Base-by-base conservation (phyloP, 2,797 vertebrate species). In the Denticeps clupeoides region DNA sequence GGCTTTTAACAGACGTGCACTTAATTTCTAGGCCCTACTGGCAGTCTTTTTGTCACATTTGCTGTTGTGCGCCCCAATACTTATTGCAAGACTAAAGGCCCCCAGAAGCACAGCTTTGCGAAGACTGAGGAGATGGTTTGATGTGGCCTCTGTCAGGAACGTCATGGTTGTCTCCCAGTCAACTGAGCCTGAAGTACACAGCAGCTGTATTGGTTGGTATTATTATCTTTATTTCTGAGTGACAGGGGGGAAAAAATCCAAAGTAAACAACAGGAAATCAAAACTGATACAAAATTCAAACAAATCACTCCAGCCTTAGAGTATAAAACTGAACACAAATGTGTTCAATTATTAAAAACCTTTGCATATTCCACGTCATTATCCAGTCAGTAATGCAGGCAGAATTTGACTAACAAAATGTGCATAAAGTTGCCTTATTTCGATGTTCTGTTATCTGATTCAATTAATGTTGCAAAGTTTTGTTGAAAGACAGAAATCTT, bases 271-370 rank as follows among this genome's bases (percentile, higher is more conserved):
- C 9, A 23, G 40, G 28, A n/a, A 77, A 79, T 71, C 73, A 78
- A 83, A 83, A 83, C 77, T 77, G 73, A 73, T 70, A 82, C 80
- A 81, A 85, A 83, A 82, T 79, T 72, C 74, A 83, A 83, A 81
- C 82, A 78, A 86, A 85, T 83, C 67, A 73, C 71, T 69, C 59
- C 64, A 70, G 70, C 60, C 40, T 25, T 51, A 42, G 63, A 62
- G 9, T 67, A 70, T 70, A 61, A 71, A 79, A 80, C 78, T 69
- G 78, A 81, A 80, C 80, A 80, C 69, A 64, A 72, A 62, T 45
- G 15, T 67, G 76, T 65, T 86, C 77, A 86, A 85, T 86, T 84
- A 86, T 86, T 86, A 74, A 85, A 73, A 46, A 58, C 67, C 63
- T 59, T 72, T 84, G 79, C 80, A 85, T 85, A 86, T 85, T 83